These are phyloP conservation scores for Peucedramus taeniatus DNA, from an alignment of 2,113 vertebrate species.

Conservation along the genomic window DNA sequence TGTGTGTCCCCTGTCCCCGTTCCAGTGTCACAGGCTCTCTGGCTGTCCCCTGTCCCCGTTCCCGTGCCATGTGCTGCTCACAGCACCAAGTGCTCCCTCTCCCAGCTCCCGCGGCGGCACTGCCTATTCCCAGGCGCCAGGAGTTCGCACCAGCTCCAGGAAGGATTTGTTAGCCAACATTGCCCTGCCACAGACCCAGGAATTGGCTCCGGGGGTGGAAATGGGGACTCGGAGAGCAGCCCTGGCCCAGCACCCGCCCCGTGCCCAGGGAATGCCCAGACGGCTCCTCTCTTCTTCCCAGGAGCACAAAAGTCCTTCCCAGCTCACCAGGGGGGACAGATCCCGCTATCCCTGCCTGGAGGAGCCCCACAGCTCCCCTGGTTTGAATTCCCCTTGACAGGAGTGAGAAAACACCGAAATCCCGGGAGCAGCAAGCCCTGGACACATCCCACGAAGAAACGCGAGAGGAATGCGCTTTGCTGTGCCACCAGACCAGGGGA, in stretches of 20 bases:
- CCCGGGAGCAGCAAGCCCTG: not conserved
- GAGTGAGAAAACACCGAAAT: not conserved
- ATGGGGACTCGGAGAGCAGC: not conserved
- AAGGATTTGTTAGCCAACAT: not conserved
- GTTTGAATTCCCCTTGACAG: not conserved
- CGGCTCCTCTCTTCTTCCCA: not conserved
- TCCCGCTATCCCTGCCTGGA: not conserved
- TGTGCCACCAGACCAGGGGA: not conserved
- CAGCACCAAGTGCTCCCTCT: not conserved
- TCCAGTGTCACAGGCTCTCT: not conserved
- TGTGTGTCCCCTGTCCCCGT: not conserved
- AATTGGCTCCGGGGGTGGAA: not conserved
- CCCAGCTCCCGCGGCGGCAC: not conserved
- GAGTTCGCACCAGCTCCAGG: not conserved
- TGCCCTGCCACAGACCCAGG: not conserved
- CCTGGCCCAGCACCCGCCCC: not conserved
- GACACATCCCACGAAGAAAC: accelerated
- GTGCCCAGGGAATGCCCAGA: accelerated
- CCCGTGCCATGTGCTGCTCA: not conserved
- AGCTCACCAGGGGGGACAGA: not conserved
- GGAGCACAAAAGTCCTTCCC: not conserved
- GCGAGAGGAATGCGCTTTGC: not conserved
- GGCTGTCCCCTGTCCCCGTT: not conserved
- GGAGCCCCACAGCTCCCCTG: not conserved
- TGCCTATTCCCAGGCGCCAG: constrained; percentile 35